Conservation (phyloP, 2,888 invertebrate genomes). For the Loripinus fragilis region DNA sequence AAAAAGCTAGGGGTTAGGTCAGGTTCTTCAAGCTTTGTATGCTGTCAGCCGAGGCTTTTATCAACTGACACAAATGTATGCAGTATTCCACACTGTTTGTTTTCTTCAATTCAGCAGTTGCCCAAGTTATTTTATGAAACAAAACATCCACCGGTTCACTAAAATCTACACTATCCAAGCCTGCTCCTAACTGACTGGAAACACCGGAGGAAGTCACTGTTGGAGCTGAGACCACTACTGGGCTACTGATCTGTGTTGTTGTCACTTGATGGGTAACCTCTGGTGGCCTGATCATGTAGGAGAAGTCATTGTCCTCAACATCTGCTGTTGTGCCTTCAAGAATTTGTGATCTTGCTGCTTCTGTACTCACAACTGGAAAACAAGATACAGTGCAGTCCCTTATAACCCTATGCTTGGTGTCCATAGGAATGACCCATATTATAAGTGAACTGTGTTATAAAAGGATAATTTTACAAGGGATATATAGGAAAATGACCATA, state of each 20-base stretch:
- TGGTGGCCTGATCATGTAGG: conserved; percentile 32
- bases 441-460: too few relatives aligned
- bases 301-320: conserved; percentile 38
- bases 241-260: conserved; percentile 23
- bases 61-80: conserved; percentile 77
- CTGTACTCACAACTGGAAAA: conserved; percentile 49
- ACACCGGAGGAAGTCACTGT: conserved; percentile 25
- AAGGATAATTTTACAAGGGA: too few relatives aligned
- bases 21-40: conserved; percentile 59
- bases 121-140: conserved; percentile 75
- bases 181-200: conserved; percentile 19
- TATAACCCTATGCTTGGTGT: too few relatives aligned
- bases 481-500: too few relatives aligned
- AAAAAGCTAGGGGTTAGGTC: not conserved
- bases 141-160: conserved; percentile 45
- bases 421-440: too few relatives aligned
- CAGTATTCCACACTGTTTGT: conserved; percentile 73
- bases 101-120: conserved; percentile 71
- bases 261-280: conserved; percentile 20
- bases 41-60: conserved; percentile 77
- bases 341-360: conserved; percentile 60
- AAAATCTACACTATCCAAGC: conserved; percentile 31
- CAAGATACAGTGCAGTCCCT: too few relatives aligned
- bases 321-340: conserved; percentile 51
- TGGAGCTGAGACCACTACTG: conserved; percentile 12